Conservation (phyloP, 1,140 invertebrate species). For the Lerema accius region DNA sequence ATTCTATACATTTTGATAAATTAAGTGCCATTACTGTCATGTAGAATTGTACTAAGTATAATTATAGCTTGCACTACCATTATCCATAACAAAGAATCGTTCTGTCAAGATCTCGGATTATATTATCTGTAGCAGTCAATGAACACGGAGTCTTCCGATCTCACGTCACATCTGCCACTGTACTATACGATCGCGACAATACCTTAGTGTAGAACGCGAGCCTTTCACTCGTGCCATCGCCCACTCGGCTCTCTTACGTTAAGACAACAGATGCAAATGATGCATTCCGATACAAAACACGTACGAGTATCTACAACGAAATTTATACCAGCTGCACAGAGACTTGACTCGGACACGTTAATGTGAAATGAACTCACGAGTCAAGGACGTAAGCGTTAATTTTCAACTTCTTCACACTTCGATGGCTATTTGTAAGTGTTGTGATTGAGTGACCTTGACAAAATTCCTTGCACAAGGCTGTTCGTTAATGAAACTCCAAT, state of each 20-base stretch:
- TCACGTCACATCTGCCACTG: neutral
- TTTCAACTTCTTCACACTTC: neutral
- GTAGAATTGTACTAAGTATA: no score
- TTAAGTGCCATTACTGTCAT: no score
- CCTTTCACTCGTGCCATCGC: neutral
- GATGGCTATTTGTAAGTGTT: neutral
- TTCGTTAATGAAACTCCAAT: conserved; percentile 5
- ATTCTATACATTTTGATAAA: no score
- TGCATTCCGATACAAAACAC: neutral
- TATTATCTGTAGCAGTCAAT: neutral
- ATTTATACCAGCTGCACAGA: neutral
- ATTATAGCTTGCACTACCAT: neutral
- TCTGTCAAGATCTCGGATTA: neutral
- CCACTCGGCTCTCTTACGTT: neutral
- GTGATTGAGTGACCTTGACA: conserved; percentile 14
- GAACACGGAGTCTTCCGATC: neutral
- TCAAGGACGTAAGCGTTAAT: neutral
- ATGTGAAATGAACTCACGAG: neutral
- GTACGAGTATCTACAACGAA: neutral
- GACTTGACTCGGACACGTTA: neutral
- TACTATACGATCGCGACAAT: neutral
- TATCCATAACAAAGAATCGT: neutral
- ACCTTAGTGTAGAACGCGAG: neutral
- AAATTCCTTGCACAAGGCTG: conserved; percentile 8
- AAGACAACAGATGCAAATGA: neutral